Evolutionary conservation across 2,113 vertebrate genomes (phyloP).

Genomic region (Labeo rohita): DNA sequence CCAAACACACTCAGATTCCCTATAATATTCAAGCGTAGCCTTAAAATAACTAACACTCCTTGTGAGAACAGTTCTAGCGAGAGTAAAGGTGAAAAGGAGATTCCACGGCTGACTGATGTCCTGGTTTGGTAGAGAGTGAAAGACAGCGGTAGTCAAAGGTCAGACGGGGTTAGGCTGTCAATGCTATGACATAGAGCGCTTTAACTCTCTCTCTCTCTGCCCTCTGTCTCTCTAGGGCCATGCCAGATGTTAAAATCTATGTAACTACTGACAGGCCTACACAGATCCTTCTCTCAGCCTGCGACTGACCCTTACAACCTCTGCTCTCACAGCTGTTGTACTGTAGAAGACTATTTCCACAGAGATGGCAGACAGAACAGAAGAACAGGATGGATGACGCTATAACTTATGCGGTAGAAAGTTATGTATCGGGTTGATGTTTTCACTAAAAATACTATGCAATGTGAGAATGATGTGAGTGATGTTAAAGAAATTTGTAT

Average conservation of each 20-base stretch:
- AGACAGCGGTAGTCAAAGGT: conserved; percentile 51
- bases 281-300: conserved; percentile 54
- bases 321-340: conserved; percentile 52
- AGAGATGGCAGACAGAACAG: conserved; percentile 19
- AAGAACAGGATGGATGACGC: conserved; percentile 19
- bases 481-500: neutral
- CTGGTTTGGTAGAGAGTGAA: conserved; percentile 39
- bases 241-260: conserved; percentile 49
- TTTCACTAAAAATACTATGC: conserved; percentile 6
- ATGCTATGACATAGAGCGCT: conserved; percentile 46
- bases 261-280: conserved; percentile 43
- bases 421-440: neutral
- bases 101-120: conserved; percentile 39
- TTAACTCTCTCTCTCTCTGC: conserved; percentile 44
- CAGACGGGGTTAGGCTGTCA: conserved; percentile 53
- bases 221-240: conserved; percentile 49
- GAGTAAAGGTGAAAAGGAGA: conserved; percentile 32
- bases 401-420: conserved; percentile 13
- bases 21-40: neutral
- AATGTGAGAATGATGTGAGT: neutral
- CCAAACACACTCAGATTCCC: neutral
- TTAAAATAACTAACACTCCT: conserved; percentile 14
- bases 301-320: conserved; percentile 52
- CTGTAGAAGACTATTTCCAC: conserved; percentile 20
- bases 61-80: neutral